Evolutionary conservation across 2,113 vertebrate genomes (phyloP).

Genomic region (Brachyistius frenatus): DNA sequence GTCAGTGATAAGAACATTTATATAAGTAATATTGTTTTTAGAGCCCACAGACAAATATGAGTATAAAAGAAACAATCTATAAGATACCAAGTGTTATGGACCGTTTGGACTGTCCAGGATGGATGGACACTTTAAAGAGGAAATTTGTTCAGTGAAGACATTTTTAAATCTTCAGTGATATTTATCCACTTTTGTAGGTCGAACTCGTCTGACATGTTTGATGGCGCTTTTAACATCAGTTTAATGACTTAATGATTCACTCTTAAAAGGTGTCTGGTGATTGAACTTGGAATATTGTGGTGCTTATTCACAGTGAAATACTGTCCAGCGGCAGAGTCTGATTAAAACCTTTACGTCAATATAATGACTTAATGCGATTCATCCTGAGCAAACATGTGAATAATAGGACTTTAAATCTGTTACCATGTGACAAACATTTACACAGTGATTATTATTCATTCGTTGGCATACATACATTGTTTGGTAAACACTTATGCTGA

Average conservation of each 20-base stretch:
- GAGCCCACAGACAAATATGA: not conserved
- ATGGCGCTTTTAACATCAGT: not conserved
- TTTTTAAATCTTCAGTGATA: not conserved
- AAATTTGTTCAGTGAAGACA: not conserved
- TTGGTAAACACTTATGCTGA: slow-evolving; percentile 64
- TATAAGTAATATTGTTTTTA: not conserved
- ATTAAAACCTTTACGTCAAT: slow-evolving; percentile 52
- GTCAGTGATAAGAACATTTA: not conserved
- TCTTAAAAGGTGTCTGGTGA: not conserved
- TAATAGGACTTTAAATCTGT: slow-evolving; percentile 63
- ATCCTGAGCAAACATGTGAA: slow-evolving; percentile 54
- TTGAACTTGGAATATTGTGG: slow-evolving; percentile 1
- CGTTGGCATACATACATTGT: slow-evolving; percentile 29
- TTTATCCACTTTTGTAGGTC: not conserved
- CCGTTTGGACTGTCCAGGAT: not conserved
- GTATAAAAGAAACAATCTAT: not conserved
- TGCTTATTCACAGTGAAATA: not conserved
- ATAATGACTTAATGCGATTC: slow-evolving; percentile 43
- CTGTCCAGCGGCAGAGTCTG: slow-evolving; percentile 11
- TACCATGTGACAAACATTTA: slow-evolving; percentile 68
- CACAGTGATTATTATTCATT: slow-evolving; percentile 57
- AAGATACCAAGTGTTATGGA: not conserved
- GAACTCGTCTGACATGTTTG: not conserved
- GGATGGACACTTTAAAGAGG: not conserved
- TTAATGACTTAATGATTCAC: slow-evolving; percentile 2